Evolutionary conservation across 2,113 vertebrate species (phyloP), one percentile per base, ranked within the genome.

Genomic region (Coptodon bakossiorum): DNA sequence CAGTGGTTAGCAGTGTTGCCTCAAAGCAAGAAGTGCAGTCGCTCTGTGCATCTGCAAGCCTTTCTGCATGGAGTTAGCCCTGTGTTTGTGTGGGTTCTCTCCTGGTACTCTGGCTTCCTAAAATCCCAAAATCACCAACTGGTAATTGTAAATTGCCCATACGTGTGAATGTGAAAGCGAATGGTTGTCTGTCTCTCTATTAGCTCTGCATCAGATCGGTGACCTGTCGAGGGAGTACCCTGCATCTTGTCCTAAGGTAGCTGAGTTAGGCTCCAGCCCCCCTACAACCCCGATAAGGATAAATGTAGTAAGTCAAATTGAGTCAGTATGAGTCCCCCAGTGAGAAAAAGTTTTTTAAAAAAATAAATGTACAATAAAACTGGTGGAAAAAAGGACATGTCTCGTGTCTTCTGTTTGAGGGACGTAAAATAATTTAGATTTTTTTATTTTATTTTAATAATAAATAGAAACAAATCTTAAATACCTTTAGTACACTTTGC

Each of bases 331-430:
- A 66, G 34, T 68, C 19, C 63, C 63, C 3, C 1, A 68, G 36
- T 40, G 36, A 22, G 36, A 22, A 22, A 66, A 59, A 54, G n/a
- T 1, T 9, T 57, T 9, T 7, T 3, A 0, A 9, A 3, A 3
- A 45, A 57, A 40, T 71, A 14, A 71, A 71, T 24, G n/a, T 27
- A 43, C 3, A 71, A 43, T 16, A 43, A 71, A 71, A 59, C 27
- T 31, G 27, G 5, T 22, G 61, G 31, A 0, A 3, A 66, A 63
- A n/a, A 36, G 7, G 31, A 36, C 59, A 63, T 36, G 59, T 17
- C 0, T 63, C 0, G 0, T 63, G 59, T 63, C 31, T 36, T 63
- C 17, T 36, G 59, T 63, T 36, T 63, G 59, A 63, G 1, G 0
- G 17, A 36, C 9, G 19, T 63, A 12, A 36, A n/a, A 36, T 7